Conservation (phyloP, 2,113 vertebrate genomes). For the Collichthys lucidus region DNA sequence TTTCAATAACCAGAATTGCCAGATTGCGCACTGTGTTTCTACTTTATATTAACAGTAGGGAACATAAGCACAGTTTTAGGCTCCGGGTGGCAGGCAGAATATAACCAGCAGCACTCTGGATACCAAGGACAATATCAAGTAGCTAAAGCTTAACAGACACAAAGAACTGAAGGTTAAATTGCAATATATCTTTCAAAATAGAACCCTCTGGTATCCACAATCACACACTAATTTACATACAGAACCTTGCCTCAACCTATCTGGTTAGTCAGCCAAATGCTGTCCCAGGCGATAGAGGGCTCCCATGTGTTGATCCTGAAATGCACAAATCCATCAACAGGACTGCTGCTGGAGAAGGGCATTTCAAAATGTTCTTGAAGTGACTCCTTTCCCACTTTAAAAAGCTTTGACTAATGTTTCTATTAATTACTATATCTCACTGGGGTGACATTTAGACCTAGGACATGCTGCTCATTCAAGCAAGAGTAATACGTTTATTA, state of each 20-base stretch:
- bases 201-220: slow-evolving; percentile 11
- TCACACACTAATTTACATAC: slow-evolving; percentile 56
- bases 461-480: slow-evolving; percentile 55
- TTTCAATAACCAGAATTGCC: neutral
- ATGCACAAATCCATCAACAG: slow-evolving; percentile 71
- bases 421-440: slow-evolving; percentile 70
- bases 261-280: slow-evolving; percentile 68
- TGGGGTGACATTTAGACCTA: slow-evolving; percentile 64
- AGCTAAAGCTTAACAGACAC: slow-evolving; percentile 18
- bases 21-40: neutral
- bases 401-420: slow-evolving; percentile 71
- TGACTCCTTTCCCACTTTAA: slow-evolving; percentile 68
- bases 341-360: slow-evolving; percentile 60
- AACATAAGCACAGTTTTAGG: slow-evolving; percentile 18
- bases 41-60: neutral
- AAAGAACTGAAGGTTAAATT: slow-evolving; percentile 41
- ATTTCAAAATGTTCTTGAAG: slow-evolving; percentile 70
- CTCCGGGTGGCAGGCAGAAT: neutral
- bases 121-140: slow-evolving; percentile 47
- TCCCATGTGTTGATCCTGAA: slow-evolving; percentile 63
- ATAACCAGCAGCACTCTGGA: slow-evolving; percentile 23
- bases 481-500: slow-evolving; percentile 59
- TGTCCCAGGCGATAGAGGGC: slow-evolving; percentile 56
- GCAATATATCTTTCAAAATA: slow-evolving; percentile 46
- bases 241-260: slow-evolving; percentile 47